A percentile compares a stretch with the other conserved stretches of the same genome.
phyloP scores from a whole-genome alignment of 2,888 invertebrate species.

The Gisinianus flammeolus region DNA sequence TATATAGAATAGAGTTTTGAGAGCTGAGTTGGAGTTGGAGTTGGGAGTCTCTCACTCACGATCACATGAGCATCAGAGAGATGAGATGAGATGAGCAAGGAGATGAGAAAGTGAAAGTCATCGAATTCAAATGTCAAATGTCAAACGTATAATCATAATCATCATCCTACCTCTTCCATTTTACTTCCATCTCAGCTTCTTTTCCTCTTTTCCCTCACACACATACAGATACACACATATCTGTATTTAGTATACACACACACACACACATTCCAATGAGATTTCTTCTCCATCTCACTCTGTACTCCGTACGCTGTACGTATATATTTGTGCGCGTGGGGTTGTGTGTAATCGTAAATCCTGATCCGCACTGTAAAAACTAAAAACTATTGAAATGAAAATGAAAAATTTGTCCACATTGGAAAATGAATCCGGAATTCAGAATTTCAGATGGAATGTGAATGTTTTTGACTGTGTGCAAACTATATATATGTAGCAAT shows the following conservation, averaged over 20 bases:
- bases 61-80: neutral
- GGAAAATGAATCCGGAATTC: too few species aligned
- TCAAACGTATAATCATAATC: conserved; percentile 12
- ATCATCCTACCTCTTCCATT: neutral
- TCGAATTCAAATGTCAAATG: conserved; percentile 14
- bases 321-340: too few species aligned
- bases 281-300: neutral
- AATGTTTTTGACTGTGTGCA: too few species aligned
- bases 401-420: too few species aligned
- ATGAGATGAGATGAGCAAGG: neutral
- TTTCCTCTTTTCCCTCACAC: conserved; percentile 8
- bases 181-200: conserved; percentile 20
- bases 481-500: too few species aligned
- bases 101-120: conserved; percentile 12
- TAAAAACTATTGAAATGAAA: too few species aligned
- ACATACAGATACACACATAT: too few species aligned
- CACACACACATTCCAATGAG: conserved; percentile 1
- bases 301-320: too few species aligned
- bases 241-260: too few species aligned
- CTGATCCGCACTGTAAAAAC: too few species aligned
- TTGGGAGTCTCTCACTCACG: neutral
- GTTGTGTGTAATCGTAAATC: too few species aligned
- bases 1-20: neutral
- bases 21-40: neutral
- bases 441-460: too few species aligned